Evolutionary conservation across 1,140 invertebrate species (phyloP).

Genomic region (Papilio polyxenes): DNA sequence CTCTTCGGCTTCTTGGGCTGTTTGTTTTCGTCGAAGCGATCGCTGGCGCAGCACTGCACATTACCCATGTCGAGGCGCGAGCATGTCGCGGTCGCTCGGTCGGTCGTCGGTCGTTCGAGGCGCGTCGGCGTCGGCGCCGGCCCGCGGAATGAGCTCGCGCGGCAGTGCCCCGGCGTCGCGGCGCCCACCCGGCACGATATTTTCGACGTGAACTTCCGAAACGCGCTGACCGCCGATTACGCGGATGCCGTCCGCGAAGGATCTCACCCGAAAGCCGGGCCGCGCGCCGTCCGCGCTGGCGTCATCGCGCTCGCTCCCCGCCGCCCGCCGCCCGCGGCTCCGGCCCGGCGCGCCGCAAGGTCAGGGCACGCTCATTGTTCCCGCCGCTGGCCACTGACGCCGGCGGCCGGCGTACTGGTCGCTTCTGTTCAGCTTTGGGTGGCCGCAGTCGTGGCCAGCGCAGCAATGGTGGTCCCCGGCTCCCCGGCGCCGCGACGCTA

Average conservation of each 20-base stretch:
- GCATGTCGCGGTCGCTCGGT: constrained; percentile 76
- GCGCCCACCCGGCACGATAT: constrained; percentile 71
- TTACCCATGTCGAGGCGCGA: constrained; percentile 77
- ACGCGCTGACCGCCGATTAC: constrained; percentile 75
- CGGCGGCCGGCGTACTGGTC: constrained; percentile 39
- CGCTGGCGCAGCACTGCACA: constrained; percentile 79
- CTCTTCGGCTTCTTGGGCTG: constrained; percentile 64
- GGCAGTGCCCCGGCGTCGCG: constrained; percentile 63
- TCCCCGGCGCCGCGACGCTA: constrained; percentile 49
- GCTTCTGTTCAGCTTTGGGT: constrained; percentile 26
- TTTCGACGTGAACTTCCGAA: constrained; percentile 71
- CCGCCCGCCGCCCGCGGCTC: constrained; percentile 68
- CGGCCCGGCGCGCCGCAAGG: constrained; percentile 73
- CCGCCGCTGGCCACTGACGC: constrained; percentile 59
- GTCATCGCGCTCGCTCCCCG: constrained; percentile 71
- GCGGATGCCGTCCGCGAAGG: constrained; percentile 77
- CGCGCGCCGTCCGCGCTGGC: constrained; percentile 74
- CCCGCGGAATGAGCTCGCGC: constrained; percentile 71
- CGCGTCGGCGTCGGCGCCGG: constrained; percentile 78
- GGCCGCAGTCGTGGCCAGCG: not conserved
- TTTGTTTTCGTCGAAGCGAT: constrained; percentile 68
- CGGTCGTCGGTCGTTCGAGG: constrained; percentile 78
- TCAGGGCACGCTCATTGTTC: constrained; percentile 76
- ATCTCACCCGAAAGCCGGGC: constrained; percentile 79
- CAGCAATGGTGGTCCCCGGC: not conserved